A percentile compares a stretch with the other conserved stretches of the same genome.
phyloP scores from a whole-genome alignment of 2,888 invertebrate genomes.

The Campoletis raptor region DNA sequence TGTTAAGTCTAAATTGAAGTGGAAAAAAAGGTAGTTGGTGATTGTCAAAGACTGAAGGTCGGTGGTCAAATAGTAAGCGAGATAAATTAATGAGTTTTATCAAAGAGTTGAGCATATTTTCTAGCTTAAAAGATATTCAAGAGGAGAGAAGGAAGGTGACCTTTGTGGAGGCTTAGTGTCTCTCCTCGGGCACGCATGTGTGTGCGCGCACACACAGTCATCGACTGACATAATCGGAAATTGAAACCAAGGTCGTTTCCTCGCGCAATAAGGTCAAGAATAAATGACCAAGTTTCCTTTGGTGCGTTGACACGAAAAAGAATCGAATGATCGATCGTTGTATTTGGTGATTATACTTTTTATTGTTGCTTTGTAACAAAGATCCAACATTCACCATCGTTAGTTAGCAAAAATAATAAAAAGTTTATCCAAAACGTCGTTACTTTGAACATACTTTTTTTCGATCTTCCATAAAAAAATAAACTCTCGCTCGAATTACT shows the following conservation, averaged over 20 bases:
- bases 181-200: background rate
- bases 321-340: constrained; percentile 40
- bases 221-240: constrained; percentile 61
- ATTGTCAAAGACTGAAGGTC: background rate
- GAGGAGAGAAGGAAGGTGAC: constrained; percentile 31
- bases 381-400: background rate
- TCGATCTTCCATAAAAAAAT: constrained; percentile 8
- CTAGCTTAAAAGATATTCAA: constrained; percentile 4
- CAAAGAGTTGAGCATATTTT: constrained; percentile 32
- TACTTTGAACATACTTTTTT: background rate
- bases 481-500: background rate
- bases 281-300: constrained; percentile 37
- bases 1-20: too few species aligned
- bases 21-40: background rate
- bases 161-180: constrained; percentile 23
- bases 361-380: background rate
- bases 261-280: constrained; percentile 56
- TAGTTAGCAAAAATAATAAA: background rate
- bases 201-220: constrained; percentile 40
- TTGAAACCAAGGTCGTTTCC: constrained; percentile 64
- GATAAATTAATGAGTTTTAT: constrained; percentile 13
- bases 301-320: constrained; percentile 59
- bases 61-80: constrained; percentile 3
- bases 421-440: background rate
- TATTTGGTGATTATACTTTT: background rate